phyloP scores from a whole-genome alignment of 2,888 invertebrate species.

The Boloria selene region DNA sequence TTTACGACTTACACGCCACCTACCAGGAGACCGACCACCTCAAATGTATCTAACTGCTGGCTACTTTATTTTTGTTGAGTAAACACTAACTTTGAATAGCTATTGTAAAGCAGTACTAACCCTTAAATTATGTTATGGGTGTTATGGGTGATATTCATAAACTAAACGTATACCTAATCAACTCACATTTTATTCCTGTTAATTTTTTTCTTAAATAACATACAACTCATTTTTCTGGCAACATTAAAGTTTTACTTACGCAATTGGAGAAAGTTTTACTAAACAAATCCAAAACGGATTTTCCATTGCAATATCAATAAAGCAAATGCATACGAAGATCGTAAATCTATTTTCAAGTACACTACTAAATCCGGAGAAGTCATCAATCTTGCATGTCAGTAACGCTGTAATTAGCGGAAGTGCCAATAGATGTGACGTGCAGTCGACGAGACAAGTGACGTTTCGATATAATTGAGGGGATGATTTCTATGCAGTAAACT shows the following conservation, averaged over 20 bases:
- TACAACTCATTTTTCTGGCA: no score
- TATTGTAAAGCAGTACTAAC: no score
- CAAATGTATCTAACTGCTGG: conserved; percentile 20
- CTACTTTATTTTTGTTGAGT: conserved; percentile 12
- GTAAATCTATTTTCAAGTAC: conserved; percentile 21
- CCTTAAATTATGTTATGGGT: no score
- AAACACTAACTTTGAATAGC: no score
- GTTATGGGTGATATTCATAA: no score
- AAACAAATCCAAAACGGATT: no score
- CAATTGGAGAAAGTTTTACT: no score
- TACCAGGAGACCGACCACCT: conserved; percentile 33
- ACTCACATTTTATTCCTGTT: no score
- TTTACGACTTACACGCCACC: conserved; percentile 37
- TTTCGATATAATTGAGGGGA: conserved; percentile 42
- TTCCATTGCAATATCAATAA: no score
- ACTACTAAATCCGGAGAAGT: conserved; percentile 20
- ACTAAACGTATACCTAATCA: no score
- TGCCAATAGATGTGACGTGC: conserved; percentile 51
- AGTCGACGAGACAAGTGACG: conserved; percentile 54
- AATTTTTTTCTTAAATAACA: no score
- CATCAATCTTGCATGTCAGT: conserved; percentile 18
- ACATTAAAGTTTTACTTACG: no score
- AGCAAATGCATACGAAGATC: not conserved
- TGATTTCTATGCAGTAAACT: conserved; percentile 15
- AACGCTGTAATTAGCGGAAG: conserved; percentile 51